phyloP scores from a whole-genome alignment of 2,113 vertebrate species.

The Centropus unirufus region DNA sequence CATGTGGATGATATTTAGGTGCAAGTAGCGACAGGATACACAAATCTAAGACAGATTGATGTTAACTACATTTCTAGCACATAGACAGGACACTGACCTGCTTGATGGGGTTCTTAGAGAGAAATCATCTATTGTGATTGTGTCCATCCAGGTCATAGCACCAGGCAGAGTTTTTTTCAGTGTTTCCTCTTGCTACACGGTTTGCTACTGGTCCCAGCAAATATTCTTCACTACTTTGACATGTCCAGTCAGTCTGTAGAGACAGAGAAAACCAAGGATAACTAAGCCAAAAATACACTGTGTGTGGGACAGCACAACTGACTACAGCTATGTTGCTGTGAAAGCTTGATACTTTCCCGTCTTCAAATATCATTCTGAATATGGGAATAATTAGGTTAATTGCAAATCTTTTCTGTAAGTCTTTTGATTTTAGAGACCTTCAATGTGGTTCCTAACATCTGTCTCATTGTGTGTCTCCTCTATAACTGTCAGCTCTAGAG shows the following conservation, averaged over 20 bases:
- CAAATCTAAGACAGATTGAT: not conserved
- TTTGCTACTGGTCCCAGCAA: not conserved
- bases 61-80: not conserved
- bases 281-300: not conserved
- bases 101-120: not conserved
- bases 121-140: not conserved
- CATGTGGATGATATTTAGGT: not conserved
- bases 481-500: not conserved
- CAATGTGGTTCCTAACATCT: not conserved
- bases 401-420: not conserved
- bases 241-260: not conserved
- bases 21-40: not conserved
- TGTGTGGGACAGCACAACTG: not conserved
- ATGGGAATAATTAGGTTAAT: not conserved
- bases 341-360: not conserved
- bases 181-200: rapidly evolving
- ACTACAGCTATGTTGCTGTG: not conserved
- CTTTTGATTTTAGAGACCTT: not conserved
- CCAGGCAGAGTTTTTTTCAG: not conserved
- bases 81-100: not conserved
- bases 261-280: not conserved
- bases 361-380: not conserved
- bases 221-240: not conserved
- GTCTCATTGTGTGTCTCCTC: not conserved
- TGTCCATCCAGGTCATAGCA: not conserved